A percentile compares a stretch with the other conserved stretches of the same genome.
Conservation (phyloP, 2,113 vertebrate species). For the Solea senegalensis region DNA sequence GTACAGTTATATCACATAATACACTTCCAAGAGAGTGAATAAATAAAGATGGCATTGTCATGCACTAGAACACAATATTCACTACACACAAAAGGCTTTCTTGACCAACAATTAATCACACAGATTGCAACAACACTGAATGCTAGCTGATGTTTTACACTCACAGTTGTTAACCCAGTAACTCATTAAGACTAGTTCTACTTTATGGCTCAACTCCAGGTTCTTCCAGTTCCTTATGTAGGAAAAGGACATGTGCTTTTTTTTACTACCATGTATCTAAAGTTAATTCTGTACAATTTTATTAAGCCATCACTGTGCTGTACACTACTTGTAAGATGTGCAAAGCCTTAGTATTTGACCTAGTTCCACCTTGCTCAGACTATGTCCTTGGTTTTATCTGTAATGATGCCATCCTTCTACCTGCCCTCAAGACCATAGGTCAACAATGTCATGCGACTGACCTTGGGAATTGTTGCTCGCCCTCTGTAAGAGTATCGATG, state of each 20-base stretch:
- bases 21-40: slow-evolving; percentile 43
- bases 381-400: neutral
- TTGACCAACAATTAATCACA: slow-evolving; percentile 30
- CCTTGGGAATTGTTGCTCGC: neutral
- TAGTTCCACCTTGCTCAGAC: neutral
- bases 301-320: slow-evolving; percentile 5
- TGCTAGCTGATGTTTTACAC: slow-evolving; percentile 1
- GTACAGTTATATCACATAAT: slow-evolving; percentile 44
- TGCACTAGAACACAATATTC: slow-evolving; percentile 51
- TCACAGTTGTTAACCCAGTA: slow-evolving; percentile 10
- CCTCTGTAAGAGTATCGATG: neutral
- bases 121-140: slow-evolving; percentile 20
- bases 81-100: slow-evolving; percentile 33
- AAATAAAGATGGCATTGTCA: slow-evolving; percentile 39
- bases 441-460: neutral
- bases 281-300: slow-evolving; percentile 25
- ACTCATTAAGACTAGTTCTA: slow-evolving; percentile 43
- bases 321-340: slow-evolving; percentile 32
- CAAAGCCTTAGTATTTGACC: slow-evolving; percentile 4
- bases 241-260: slow-evolving; percentile 32
- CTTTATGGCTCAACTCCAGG: slow-evolving; percentile 62
- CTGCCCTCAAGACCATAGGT: neutral
- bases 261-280: slow-evolving; percentile 25
- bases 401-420: neutral
- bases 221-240: slow-evolving; percentile 30